Base-by-base conservation (phyloP, 2,113 vertebrate species). In the Lepus europaeus region DNA sequence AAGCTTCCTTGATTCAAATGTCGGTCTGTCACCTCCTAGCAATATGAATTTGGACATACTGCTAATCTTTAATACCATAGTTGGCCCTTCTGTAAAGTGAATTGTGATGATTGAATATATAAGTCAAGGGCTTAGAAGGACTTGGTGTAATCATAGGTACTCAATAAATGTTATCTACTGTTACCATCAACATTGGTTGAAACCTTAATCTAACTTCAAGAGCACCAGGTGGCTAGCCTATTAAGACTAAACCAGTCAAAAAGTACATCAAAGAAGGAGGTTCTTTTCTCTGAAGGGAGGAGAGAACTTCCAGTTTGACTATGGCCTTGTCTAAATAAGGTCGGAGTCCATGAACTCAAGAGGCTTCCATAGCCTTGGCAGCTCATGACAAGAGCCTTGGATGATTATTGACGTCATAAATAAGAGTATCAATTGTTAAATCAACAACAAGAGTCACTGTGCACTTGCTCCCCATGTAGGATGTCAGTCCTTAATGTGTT, bases 51-150 rank as follows among this genome's bases (percentile, higher is more conserved):
- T 90, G 53, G 49, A 29, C 9, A 91, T 29, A 70, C 31, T 78
- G n/a, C 22, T 85, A 87, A 80, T 29, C 16, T 88, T 12, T 9
- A 56, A 33, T 77, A 70, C 12, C 10, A 85, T 20, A 51, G 53
- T 90, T 90, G 89, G 17, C 8, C 17, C 11, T 27, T 93, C 68
- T 76, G 1, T 95, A 73, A 93, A 95, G 61, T 85, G n/a, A n/a
- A 6, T 73, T 73, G 3, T 91, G 74, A 84, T 12, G 19, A 63
- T 63, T 89, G 39, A 81, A 23, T 87, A 29, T 78, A 20, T 16
- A 61, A 81, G 33, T 66, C 33, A 91, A 80, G 33, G 77, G 13
- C 51, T 70, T 70, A n/a, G 12, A 92, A 31, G 17, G 63, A 51
- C n/a, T 7, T 93, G n/a, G 11, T 84, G 51, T 83, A 72, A 69